phyloP scores from a whole-genome alignment of 2,888 invertebrate species.

The Ectemnius lituratus region DNA sequence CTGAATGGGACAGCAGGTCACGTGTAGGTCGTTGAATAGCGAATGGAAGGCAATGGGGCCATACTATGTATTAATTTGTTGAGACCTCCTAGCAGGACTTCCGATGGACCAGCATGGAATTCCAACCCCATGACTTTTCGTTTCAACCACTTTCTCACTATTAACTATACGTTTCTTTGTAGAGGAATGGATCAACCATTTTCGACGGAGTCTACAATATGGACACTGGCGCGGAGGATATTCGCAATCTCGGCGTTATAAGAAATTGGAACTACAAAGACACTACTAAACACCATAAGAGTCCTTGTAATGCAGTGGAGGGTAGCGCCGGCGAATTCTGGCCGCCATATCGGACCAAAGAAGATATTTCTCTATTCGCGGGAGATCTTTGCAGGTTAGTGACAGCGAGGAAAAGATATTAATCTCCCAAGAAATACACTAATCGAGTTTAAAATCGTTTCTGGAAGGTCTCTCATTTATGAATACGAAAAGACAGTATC shows the following conservation, averaged over 20 bases:
- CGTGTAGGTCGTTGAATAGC: conserved; percentile 63
- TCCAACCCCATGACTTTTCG: neutral
- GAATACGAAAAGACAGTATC: conserved; percentile 60
- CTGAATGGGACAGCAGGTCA: conserved; percentile 65
- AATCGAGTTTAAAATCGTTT: neutral
- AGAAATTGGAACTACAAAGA: conserved; percentile 86
- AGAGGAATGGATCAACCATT: conserved; percentile 87
- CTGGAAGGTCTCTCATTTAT: conserved; percentile 34
- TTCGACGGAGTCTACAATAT: conserved; percentile 89
- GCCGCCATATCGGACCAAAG: conserved; percentile 82
- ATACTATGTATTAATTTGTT: conserved; percentile 66
- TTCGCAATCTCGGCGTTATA: conserved; percentile 84
- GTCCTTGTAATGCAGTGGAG: conserved; percentile 81
- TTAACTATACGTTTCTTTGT: conserved; percentile 25
- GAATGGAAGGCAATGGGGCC: conserved; percentile 66
- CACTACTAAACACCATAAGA: conserved; percentile 79
- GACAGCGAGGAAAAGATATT: neutral
- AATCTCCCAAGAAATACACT: neutral
- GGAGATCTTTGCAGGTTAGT: conserved; percentile 87
- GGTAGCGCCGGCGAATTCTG: conserved; percentile 91
- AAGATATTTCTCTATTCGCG: conserved; percentile 83
- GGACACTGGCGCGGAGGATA: conserved; percentile 83
- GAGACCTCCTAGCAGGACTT: conserved; percentile 28
- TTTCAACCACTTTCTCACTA: neutral
- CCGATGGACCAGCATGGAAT: neutral